A percentile compares a stretch with the other conserved stretches of the same genome.
Evolutionary conservation across 1,140 invertebrate genomes (phyloP).

Genomic region (Lordiphosa stackelbergi): DNA sequence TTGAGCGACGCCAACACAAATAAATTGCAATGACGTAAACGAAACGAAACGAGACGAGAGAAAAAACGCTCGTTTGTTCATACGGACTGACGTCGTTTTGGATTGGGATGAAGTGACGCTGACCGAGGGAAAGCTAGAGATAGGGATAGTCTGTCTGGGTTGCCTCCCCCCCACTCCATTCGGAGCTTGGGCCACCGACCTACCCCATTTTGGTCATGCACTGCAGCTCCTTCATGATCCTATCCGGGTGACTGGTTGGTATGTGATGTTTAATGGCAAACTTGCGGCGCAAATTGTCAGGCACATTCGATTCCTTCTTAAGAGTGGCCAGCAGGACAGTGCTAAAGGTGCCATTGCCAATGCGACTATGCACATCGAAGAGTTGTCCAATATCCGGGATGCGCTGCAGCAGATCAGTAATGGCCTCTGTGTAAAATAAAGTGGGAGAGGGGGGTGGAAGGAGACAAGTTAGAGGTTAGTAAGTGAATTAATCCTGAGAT

Average conservation of each 20-base stretch:
- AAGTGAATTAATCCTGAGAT: slow-evolving; percentile 1
- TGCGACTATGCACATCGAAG: slow-evolving; percentile 84
- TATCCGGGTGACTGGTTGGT: slow-evolving; percentile 87
- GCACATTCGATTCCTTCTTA: slow-evolving; percentile 78
- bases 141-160: not conserved
- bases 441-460: too few relatives aligned
- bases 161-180: too few relatives aligned
- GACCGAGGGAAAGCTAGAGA: slow-evolving; percentile 17
- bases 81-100: slow-evolving; percentile 57
- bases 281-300: slow-evolving; percentile 79
- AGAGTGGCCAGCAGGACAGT: slow-evolving; percentile 87
- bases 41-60: slow-evolving; percentile 22
- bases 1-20: slow-evolving; percentile 40
- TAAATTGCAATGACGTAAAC: slow-evolving; percentile 70
- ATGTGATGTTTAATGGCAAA: slow-evolving; percentile 91
- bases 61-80: slow-evolving; percentile 13
- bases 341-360: slow-evolving; percentile 90
- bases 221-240: slow-evolving; percentile 86
- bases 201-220: slow-evolving; percentile 88
- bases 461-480: slow-evolving; percentile 11
- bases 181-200: slow-evolving; percentile 53
- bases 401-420: slow-evolving; percentile 78
- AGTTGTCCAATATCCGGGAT: slow-evolving; percentile 82
- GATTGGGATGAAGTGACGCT: slow-evolving; percentile 38
- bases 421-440: slow-evolving; percentile 70